phyloP scores from a whole-genome alignment of 1,140 invertebrate genomes.

The Drosophila sechellia region DNA sequence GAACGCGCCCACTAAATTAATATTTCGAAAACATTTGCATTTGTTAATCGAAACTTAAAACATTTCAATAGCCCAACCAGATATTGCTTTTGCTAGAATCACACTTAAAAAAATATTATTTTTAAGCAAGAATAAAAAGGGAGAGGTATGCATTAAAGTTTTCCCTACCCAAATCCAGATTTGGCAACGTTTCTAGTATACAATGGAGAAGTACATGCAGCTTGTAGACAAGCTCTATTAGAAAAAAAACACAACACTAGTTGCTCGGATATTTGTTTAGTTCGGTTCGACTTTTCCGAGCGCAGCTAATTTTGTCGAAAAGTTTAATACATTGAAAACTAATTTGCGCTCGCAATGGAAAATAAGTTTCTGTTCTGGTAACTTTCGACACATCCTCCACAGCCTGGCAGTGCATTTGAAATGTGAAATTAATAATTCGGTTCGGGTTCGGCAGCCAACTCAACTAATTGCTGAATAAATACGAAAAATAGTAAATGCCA shows the following conservation, averaged over 20 bases:
- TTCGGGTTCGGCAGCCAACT: slow-evolving; percentile 1
- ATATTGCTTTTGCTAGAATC: too few species aligned
- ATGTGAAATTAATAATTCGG: slow-evolving; percentile 48
- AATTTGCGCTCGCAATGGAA: slow-evolving; percentile 40
- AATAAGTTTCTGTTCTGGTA: slow-evolving; percentile 32
- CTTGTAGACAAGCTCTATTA: not conserved
- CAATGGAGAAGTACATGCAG: not conserved
- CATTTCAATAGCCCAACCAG: too few species aligned
- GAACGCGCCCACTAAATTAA: slow-evolving; percentile 32
- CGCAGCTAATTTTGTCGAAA: slow-evolving; percentile 34
- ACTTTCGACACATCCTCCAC: slow-evolving; percentile 8
- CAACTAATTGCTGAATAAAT: slow-evolving; percentile 71
- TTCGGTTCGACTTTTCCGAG: not conserved
- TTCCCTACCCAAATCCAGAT: not conserved
- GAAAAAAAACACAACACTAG: not conserved
- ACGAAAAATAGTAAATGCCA: slow-evolving; percentile 32
- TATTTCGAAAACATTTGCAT: slow-evolving; percentile 20
- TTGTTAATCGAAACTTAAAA: slow-evolving; percentile 7
- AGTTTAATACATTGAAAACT: slow-evolving; percentile 52
- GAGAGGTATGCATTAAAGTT: not conserved
- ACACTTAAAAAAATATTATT: slow-evolving; percentile 1
- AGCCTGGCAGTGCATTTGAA: slow-evolving; percentile 20
- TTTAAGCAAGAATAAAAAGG: not conserved
- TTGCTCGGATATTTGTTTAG: not conserved
- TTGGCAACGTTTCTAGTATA: not conserved